Evolutionary conservation across 1,140 invertebrate genomes (phyloP), one percentile per base, ranked within the genome.

Genomic region (Bombyx mandarina): DNA sequence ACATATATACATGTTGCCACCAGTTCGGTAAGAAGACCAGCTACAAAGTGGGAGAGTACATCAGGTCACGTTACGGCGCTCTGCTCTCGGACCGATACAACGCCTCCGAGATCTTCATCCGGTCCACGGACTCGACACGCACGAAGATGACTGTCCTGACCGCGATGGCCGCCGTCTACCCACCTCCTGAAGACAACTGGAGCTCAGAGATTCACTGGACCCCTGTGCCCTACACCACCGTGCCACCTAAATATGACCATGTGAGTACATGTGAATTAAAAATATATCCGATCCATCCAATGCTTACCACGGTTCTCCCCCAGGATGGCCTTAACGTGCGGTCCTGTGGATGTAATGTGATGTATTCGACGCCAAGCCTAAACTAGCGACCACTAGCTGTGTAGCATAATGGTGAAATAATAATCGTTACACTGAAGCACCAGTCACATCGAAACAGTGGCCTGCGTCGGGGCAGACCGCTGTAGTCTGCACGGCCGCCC

Each of bases 121-220:
- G 66, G 6, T 69, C 66, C 35, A 71, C 69, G 4, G 66, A 69
- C 43, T 65, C 62, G 9, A 62, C 66, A 2, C 56, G 69, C 18
- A 26, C 66, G 7, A 69, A 71, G 54, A 71, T 69, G 69, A 67
- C 69, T 1, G 53, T 61, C 1, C 56, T 72, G 8, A 44, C 61
- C 6, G 58, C 66, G 0, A 45, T 72, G 54, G 60, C 69, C 6
- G 65, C 66, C 1, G 45, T 72, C 45, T 72, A 67, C 60, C 58
- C 61, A 0, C 35, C 61, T 3, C 8, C 2, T 7, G 43, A 8
- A 0, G 51, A 57, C 22, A 56, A 35, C 12, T 72, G 64, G 66
- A 66, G 57, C 44, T 8, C 48, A 0, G 8, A 58, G 3, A 43
- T 72, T 6, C 44, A 61, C 51, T 72, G 69, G 69, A 58, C 43